Base-by-base conservation (phyloP, 2,797 vertebrate species). In the Spinus pinus region DNA sequence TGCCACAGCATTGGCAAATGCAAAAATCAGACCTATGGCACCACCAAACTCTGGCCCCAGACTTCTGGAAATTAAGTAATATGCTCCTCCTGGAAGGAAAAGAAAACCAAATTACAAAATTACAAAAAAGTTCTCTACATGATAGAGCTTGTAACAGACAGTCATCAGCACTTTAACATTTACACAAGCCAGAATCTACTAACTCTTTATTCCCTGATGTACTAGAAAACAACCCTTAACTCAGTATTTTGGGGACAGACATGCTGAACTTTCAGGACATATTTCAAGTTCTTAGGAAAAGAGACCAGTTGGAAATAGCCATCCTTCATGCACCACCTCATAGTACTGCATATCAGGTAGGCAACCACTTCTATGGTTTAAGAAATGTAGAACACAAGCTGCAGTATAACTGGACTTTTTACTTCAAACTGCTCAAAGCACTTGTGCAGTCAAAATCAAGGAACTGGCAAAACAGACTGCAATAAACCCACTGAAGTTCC, bases 51-150 rank as follows among this genome's bases (percentile, higher is more conserved):
- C 99, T 42, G 99, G 99, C 19, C 99, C 99, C 86, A 99, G 97
- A 98, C 99, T 99, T 97, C 99, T 98, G 20, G 99, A 99, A 97
- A 99, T 99, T 96, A 99, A 97, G 95, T 99, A 99, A 97, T 99
- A 99, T 1, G 99, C 99, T 89, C 99, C 99, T 75, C 99, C 99
- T 99, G 93, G 60, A 95, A 20, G 33, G 79, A 21, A 44, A 74
- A 74, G 72, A 21, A 44, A 44, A 69, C 71, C 74, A 19, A 28
- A 47, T 47, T 15, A 42, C 8, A 80, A 80, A 17, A 35, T 49
- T 5, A 58, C 6, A 60, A 49, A 66, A 22, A 66, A 28, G 2
- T 3, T 4, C 3, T 33, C 6, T 28, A 33, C 3, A 22, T 35
- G 8, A 83, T 1, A 58, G 13, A 83, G 3, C 4, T 33, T 35